A percentile compares a stretch with the other conserved stretches of the same genome.
Evolutionary conservation across 1,140 invertebrate genomes (phyloP).

Genomic region (Delia radicum): DNA sequence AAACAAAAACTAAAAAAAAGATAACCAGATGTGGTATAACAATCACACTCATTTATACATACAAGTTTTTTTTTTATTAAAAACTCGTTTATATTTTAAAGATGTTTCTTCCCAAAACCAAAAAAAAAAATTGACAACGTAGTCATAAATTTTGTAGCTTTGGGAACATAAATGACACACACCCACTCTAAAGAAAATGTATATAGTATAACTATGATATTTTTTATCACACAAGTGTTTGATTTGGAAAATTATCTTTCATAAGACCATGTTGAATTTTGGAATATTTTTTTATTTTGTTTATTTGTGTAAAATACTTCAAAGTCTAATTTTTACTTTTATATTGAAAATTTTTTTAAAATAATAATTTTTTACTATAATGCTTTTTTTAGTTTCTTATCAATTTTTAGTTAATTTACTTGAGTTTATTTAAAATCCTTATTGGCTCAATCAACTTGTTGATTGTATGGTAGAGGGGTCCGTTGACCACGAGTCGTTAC

Average conservation of each 20-base stretch:
- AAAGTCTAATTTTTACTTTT: slow-evolving; percentile 1
- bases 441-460: background rate
- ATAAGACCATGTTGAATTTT: background rate
- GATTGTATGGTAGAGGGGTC: too few species aligned
- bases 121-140: too few species aligned
- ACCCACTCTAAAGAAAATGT: background rate
- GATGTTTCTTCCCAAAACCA: too few species aligned
- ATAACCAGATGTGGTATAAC: too few species aligned
- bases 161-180: too few species aligned
- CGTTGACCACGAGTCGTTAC: slow-evolving; percentile 14
- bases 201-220: background rate
- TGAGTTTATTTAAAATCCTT: slow-evolving; percentile 2
- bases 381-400: background rate
- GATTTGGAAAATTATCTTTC: background rate
- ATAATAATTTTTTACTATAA: background rate
- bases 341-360: background rate
- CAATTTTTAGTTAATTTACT: background rate
- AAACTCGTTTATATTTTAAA: too few species aligned
- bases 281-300: background rate
- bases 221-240: background rate
- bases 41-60: too few species aligned
- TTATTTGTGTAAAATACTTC: background rate
- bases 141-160: too few species aligned
- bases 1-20: too few species aligned
- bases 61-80: too few species aligned